Base-by-base conservation (phyloP, 2,797 vertebrate genomes). In the Natrix natrix region DNA sequence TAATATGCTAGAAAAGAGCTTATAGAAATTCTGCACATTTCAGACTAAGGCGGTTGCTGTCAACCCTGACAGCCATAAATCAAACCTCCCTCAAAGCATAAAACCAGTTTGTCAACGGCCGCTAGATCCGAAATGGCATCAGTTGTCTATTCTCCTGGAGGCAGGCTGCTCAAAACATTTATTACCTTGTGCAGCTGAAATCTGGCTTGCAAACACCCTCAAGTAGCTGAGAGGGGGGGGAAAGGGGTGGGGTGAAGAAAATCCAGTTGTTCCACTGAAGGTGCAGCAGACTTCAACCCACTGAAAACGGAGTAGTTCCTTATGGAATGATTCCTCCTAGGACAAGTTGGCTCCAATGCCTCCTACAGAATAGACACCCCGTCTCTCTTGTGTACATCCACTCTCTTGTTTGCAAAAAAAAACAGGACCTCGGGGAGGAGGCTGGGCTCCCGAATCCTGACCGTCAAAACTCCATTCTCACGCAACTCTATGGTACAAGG, bases 161-260 rank as follows among this genome's bases (percentile, higher is more conserved):
- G 32, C 13, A 16, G 59, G 52, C 54, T 20, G 54, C 52, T 57
- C 60, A 92, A 59, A 83, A 57, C 16, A 17, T 26, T 90, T 92
- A 69, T 24, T 54, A 88, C n/a, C 37, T 28, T 10, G 7, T 28
- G 5, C 28, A 52, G 83, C 89, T 87, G 69, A 83, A 74, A 88
- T 91, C 61, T 93, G 61, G 54, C 89, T 91, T 87, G 61, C 83
- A 90, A 92, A 86, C 88, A 86, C n/a, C 56, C 59, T 54, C 52
- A 57, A 87, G 89, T 7, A 87, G 60, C 16, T 57, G 54, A 26
- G 57, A n/a, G 2, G 17, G 17, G 37, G 5, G 17, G 8, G 17
- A 0, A 22, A 1, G 8, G 2, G 17, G 16, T 48, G 5, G 1
- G 8, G 20, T n/a, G 7, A 14, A 86, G 54, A 86, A 66, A 69